Base-by-base conservation (phyloP, 2,797 vertebrate genomes). In the Lepilemur ruficaudatus region DNA sequence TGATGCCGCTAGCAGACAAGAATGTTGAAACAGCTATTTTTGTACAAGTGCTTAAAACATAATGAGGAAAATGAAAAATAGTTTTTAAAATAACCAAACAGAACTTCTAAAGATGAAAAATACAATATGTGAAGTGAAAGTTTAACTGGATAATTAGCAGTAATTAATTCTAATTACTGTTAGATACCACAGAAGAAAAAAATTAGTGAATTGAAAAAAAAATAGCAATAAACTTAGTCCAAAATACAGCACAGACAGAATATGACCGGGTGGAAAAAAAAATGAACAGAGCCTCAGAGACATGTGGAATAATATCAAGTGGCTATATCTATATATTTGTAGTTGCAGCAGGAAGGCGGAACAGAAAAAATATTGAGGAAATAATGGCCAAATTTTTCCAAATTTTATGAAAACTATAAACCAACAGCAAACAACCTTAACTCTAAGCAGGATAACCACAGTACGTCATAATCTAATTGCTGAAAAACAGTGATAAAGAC, bases 121-220 rank as follows among this genome's bases (percentile, higher is more conserved):
- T 59, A 43, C 38, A 63, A 78, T 50, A 30, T 50, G 23, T 65
- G 57, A 48, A 76, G 48, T 65, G n/a, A 76, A 89, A 90, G 80
- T 35, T 30, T 83, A 65, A n/a, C 80, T 22, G 18, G 10, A 52
- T n/a, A n/a, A 65, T 32, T 75, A 48, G 48, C 20, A 57, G 25
- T 63, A 57, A 38, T 57, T 23, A 57, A 57, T 57, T 57, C 7
- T 57, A 57, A 57, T 57, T 57, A 57, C 55, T 57, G n/a, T 35
- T 43, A 90, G 23, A 35, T 32, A 80, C 20, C 43, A 11, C 9
- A n/a, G 41, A 35, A 85, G 43, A 65, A 89, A 78, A 78, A 15
- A 48, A 57, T n/a, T 6, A 67, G 63, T 81, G 76, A 91, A 46
- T 28, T 70, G 38, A 79, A 57, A 10, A 52, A 70, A 50, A 70